phyloP scores from a whole-genome alignment of 2,113 vertebrate species.

The Phalacrocorax brasilianus region DNA sequence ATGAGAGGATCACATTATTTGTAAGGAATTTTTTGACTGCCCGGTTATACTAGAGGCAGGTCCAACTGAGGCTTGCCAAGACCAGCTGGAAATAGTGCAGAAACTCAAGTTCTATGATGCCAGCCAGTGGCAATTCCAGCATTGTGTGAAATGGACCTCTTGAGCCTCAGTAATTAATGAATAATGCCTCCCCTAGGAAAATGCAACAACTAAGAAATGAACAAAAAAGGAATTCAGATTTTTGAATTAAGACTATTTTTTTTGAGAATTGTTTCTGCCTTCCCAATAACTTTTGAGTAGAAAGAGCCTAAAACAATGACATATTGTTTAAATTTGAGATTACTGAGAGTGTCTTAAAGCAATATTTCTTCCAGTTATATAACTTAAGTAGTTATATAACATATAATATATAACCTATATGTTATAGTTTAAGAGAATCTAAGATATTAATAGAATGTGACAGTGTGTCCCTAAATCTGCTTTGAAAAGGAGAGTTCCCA shows the following conservation, averaged over 20 bases:
- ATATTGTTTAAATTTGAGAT: not conserved
- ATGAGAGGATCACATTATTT: not conserved
- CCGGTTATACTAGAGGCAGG: rapidly evolving
- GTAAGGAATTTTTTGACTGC: not conserved
- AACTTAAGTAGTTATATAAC: not conserved
- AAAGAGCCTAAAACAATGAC: not conserved
- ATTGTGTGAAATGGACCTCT: not conserved
- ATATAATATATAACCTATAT: too few relatives aligned
- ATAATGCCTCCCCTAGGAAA: not conserved
- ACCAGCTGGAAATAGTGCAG: not conserved
- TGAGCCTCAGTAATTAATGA: not conserved
- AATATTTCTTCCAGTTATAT: not conserved
- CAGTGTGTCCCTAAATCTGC: not conserved
- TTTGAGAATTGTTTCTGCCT: not conserved
- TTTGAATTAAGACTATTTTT: not conserved
- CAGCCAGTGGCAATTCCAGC: not conserved
- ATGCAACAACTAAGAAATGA: not conserved
- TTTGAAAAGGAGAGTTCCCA: not conserved
- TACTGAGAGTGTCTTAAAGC: not conserved
- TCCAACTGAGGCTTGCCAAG: not conserved
- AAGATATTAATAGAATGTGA: not conserved
- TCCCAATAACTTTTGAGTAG: not conserved
- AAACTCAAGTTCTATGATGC: not conserved
- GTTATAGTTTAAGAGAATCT: not conserved
- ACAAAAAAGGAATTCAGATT: not conserved